phyloP scores from a whole-genome alignment of 2,888 invertebrate species.

The Andrena hattorfiana region DNA sequence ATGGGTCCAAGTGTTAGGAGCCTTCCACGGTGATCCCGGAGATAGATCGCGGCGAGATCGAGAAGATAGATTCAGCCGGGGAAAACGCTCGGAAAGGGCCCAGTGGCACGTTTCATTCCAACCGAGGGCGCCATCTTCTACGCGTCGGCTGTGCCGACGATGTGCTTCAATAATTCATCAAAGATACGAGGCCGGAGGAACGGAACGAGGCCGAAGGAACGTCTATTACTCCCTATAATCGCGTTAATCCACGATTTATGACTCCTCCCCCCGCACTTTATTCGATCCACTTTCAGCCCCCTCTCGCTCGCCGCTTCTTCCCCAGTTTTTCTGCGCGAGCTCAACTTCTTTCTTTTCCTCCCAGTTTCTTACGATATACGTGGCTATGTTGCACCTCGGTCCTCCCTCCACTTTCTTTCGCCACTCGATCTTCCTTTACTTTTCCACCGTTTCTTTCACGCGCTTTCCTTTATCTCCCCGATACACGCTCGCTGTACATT shows the following conservation, averaged over 20 bases:
- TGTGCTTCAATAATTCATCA: slow-evolving; percentile 13
- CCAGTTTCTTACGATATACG: not conserved
- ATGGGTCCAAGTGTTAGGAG: not conserved
- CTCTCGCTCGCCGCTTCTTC: not conserved
- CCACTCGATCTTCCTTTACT: not conserved
- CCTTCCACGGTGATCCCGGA: not conserved
- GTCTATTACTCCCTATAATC: slow-evolving; percentile 1
- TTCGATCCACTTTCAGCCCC: not conserved
- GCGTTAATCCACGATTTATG: slow-evolving; percentile 6
- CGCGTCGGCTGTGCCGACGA: not conserved
- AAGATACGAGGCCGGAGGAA: not conserved
- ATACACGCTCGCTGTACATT: too few species aligned
- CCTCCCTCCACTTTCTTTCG: not conserved
- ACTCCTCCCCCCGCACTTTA: not conserved
- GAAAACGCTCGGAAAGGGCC: not conserved
- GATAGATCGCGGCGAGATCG: slow-evolving; percentile 9
- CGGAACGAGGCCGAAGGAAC: slow-evolving; percentile 10
- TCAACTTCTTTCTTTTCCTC: not conserved
- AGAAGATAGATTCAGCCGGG: not conserved
- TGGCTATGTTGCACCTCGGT: too few species aligned
- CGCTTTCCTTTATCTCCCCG: too few species aligned
- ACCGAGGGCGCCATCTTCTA: not conserved
- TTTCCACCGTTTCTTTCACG: too few species aligned
- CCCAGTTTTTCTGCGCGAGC: not conserved
- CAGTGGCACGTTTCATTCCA: not conserved